Evolutionary conservation across 2,113 vertebrate species (phyloP).

Genomic region (Catharus bicknelli): DNA sequence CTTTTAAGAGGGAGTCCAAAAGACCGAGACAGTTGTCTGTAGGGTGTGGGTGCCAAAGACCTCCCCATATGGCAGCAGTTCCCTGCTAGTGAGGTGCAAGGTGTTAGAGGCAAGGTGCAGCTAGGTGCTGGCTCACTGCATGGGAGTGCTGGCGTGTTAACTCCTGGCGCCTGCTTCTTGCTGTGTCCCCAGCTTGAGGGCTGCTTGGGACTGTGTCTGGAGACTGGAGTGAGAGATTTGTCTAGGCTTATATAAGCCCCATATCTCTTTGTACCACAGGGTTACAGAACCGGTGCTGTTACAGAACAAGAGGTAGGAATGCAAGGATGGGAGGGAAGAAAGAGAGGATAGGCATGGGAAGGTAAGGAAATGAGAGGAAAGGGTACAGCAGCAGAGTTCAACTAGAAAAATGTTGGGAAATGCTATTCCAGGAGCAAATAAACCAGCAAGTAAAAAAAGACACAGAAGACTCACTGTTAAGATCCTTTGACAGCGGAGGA

Average conservation of each 20-base stretch:
- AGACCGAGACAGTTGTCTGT: neutral
- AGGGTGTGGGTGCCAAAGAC: neutral
- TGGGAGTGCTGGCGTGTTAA: fast-evolving
- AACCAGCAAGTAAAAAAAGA: neutral
- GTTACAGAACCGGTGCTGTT: neutral
- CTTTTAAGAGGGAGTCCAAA: neutral
- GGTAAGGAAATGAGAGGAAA: neutral
- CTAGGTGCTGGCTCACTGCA: neutral
- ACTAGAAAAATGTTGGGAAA: neutral
- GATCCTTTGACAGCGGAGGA: neutral
- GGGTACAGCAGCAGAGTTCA: neutral
- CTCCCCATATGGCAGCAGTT: neutral
- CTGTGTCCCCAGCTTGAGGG: neutral
- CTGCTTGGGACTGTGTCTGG: neutral
- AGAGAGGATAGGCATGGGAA: neutral
- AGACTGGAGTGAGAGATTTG: neutral
- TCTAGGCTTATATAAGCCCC: neutral
- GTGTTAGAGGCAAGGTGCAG: neutral
- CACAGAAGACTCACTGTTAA: neutral
- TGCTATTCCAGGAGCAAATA: neutral
- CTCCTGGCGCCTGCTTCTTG: neutral
- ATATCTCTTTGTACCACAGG: neutral
- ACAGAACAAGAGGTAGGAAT: neutral
- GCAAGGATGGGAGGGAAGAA: too few relatives aligned
- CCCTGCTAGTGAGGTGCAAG: neutral